Evolutionary conservation across 2,797 vertebrate species (phyloP), one percentile per base, ranked within the genome.

Genomic region (Enteromius anoplus): DNA sequence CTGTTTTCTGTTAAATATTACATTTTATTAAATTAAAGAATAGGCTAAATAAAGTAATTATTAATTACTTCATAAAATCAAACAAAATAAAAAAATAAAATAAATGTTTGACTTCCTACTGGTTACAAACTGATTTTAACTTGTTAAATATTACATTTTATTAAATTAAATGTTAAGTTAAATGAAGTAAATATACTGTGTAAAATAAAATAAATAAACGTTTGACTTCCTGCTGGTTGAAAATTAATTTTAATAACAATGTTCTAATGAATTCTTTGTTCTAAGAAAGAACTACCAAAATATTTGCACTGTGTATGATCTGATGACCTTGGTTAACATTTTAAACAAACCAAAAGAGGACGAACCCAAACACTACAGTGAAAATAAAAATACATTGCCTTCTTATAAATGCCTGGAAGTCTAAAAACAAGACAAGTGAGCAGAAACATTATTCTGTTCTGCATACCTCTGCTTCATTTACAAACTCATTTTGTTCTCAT

Each of bases 401-500:
- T 45, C 2, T 47, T 69, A 29, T 14, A 26, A 23, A 45, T 45
- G 70, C 53, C 60, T n/a, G 8, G 23, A 40, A 64, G 32, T 62
- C 75, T 29, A 1, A 45, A 29, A 11, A 64, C 34, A 32, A 72
- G 15, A 51, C 12, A 5, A 45, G 55, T 15, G 5, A 60, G 72
- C 29, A 8, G 37, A 29, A 42, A 47, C 3, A 23, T 17, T 5
- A 32, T 37, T 26, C 71, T 21, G 23, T 21, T 3, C 51, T 40
- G n/a, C 40, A 76, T 26, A 42, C 23, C 62, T 76, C 55, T 76
- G 7, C 55, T 58, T 76, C 51, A 40, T 76, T 76, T 53, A 53
- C 64, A 81, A 72, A 32, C 9, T 79, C 29, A 58, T 10, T 73
- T 45, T 17, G 12, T 51, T 73, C 58, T 17, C 47, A 69, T 29